Conservation (phyloP, 2,888 invertebrate genomes). For the Mycalesis mineus region DNA sequence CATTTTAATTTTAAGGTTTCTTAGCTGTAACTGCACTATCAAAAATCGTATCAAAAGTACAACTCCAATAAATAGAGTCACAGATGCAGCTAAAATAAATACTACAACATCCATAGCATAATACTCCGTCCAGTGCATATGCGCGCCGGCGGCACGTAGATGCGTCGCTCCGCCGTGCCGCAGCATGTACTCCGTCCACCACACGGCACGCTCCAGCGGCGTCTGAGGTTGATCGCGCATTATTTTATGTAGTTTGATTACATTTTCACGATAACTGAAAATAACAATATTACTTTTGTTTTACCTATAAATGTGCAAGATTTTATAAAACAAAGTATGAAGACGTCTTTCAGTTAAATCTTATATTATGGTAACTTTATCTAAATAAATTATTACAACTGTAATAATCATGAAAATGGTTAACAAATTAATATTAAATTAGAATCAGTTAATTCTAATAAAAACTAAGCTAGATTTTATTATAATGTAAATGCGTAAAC, state of each 20-base stretch:
- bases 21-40: not conserved
- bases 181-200: slow-evolving; percentile 66
- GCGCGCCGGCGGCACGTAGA: slow-evolving; percentile 36
- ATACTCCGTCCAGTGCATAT: slow-evolving; percentile 38
- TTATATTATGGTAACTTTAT: no score
- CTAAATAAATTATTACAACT: no score
- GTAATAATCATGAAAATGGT: no score
- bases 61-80: not conserved
- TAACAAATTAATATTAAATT: no score
- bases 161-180: slow-evolving; percentile 49
- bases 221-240: slow-evolving; percentile 53
- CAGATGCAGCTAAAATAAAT: not conserved
- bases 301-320: no score
- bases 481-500: no score
- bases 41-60: not conserved
- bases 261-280: slow-evolving; percentile 31
- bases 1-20: not conserved
- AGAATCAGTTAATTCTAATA: no score
- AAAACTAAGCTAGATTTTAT: no score
- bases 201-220: slow-evolving; percentile 56
- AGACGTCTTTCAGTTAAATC: no score
- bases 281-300: no score
- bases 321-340: no score
- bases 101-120: slow-evolving; percentile 33
- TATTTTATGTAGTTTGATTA: slow-evolving; percentile 37